These are phyloP conservation scores for Spilogale gracilis DNA, from an alignment of 2,113 vertebrate genomes.

Conservation along the genomic window DNA sequence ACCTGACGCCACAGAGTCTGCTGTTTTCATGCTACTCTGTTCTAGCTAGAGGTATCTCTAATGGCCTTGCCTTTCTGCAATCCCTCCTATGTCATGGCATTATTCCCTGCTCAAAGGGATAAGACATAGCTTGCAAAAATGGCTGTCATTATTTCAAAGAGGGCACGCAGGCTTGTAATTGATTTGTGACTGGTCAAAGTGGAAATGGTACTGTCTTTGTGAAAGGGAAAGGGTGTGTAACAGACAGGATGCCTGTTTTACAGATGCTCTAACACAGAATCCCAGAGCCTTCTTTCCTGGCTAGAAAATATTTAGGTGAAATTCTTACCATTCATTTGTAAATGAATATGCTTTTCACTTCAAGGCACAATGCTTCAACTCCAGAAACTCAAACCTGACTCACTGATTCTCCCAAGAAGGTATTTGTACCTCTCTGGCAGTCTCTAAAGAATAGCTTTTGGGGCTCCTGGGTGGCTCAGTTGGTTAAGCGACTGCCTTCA, in stretches of 20 bases:
- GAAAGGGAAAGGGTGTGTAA: constrained; percentile 9
- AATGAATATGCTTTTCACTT: constrained; percentile 44
- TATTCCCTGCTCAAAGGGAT: constrained; percentile 51
- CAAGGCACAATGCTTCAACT: not conserved
- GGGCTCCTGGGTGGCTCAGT: no score
- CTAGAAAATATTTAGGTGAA: constrained; percentile 59
- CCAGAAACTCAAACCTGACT: constrained; percentile 54
- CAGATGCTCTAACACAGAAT: not conserved
- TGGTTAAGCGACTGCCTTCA: no score
- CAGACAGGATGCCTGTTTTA: not conserved
- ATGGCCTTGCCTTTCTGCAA: not conserved
- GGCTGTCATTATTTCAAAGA: constrained; percentile 60
- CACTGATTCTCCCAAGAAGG: constrained; percentile 60
- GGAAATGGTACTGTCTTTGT: constrained; percentile 39
- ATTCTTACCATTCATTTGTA: not conserved
- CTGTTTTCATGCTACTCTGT: not conserved
- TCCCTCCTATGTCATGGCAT: not conserved
- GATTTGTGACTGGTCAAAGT: constrained; percentile 64
- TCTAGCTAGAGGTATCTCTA: not conserved
- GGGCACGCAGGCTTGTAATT: constrained; percentile 20
- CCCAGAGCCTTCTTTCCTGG: not conserved
- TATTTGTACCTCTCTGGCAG: constrained; percentile 60
- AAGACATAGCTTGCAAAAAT: constrained; percentile 31
- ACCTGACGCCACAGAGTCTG: not conserved
- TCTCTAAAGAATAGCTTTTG: constrained; percentile 72